phyloP scores from a whole-genome alignment of 2,888 invertebrate genomes.

The Leptarthrus brevirostris region DNA sequence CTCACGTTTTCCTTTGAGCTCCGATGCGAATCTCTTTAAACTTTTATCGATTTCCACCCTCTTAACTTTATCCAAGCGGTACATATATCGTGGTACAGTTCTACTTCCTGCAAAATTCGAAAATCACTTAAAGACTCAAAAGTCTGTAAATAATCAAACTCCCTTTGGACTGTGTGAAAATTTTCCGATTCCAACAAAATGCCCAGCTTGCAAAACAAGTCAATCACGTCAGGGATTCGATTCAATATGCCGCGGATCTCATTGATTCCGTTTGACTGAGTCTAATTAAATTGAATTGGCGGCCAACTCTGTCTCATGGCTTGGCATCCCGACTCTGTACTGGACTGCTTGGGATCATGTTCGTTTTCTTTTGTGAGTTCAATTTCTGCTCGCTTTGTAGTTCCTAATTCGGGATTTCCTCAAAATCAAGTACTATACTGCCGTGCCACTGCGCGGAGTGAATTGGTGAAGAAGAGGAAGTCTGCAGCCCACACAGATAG shows the following conservation, averaged over 20 bases:
- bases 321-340: neutral
- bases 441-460: neutral
- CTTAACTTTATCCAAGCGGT: slow-evolving; percentile 47
- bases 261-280: slow-evolving; percentile 67
- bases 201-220: slow-evolving; percentile 60
- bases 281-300: slow-evolving; percentile 60
- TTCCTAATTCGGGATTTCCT: slow-evolving; percentile 51
- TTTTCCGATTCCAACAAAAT: slow-evolving; percentile 29
- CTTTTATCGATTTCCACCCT: slow-evolving; percentile 48
- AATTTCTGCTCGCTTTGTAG: slow-evolving; percentile 23
- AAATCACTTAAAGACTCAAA: slow-evolving; percentile 49
- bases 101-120: neutral
- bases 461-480: slow-evolving; percentile 24
- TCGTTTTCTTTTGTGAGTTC: slow-evolving; percentile 42
- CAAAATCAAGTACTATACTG: slow-evolving; percentile 29
- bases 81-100: slow-evolving; percentile 50
- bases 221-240: slow-evolving; percentile 52
- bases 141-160: slow-evolving; percentile 42
- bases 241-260: slow-evolving; percentile 55
- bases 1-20: neutral
- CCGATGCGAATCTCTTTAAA: too few species aligned
- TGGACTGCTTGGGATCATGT: slow-evolving; percentile 18
- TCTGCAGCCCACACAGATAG: slow-evolving; percentile 48
- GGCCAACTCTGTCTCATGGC: slow-evolving; percentile 45
- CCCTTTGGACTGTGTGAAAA: slow-evolving; percentile 46